Evolutionary conservation across 2,113 vertebrate species (phyloP).

Genomic region (Desmodus rotundus): DNA sequence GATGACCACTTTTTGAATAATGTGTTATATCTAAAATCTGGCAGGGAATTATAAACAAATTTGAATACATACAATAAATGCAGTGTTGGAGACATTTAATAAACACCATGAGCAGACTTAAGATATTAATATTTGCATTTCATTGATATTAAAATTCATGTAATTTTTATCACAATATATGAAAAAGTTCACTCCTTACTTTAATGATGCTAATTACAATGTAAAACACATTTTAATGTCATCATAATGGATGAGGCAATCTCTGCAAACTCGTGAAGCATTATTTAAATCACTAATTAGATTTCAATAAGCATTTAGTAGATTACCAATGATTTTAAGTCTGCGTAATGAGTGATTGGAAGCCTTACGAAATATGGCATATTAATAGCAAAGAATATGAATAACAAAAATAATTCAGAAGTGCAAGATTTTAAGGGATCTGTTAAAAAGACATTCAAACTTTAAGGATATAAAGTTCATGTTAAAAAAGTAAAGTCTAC

Average conservation of each 20-base stretch:
- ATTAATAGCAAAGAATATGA: not conserved
- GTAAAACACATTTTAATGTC: constrained; percentile 41
- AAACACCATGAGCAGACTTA: not conserved
- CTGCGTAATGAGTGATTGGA: not conserved
- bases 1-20: constrained; percentile 21
- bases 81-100: not conserved
- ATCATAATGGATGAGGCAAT: constrained; percentile 30
- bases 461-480: not conserved
- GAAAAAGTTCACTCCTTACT: not conserved
- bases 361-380: not conserved
- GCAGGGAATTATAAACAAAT: not conserved
- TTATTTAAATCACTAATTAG: constrained; percentile 46
- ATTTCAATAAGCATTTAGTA: constrained; percentile 38
- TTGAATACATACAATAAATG: constrained; percentile 1
- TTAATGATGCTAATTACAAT: constrained; percentile 46
- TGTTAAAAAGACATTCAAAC: constrained; percentile 21
- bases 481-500: not conserved
- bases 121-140: constrained; percentile 40
- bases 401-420: not conserved
- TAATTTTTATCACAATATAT: constrained; percentile 33
- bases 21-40: not conserved
- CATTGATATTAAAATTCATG: constrained; percentile 23
- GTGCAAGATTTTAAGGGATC: not conserved
- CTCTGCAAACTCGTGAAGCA: not conserved
- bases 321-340: constrained; percentile 40